Base-by-base conservation (phyloP, 2,888 invertebrate genomes). In the Thalpophila matura region DNA sequence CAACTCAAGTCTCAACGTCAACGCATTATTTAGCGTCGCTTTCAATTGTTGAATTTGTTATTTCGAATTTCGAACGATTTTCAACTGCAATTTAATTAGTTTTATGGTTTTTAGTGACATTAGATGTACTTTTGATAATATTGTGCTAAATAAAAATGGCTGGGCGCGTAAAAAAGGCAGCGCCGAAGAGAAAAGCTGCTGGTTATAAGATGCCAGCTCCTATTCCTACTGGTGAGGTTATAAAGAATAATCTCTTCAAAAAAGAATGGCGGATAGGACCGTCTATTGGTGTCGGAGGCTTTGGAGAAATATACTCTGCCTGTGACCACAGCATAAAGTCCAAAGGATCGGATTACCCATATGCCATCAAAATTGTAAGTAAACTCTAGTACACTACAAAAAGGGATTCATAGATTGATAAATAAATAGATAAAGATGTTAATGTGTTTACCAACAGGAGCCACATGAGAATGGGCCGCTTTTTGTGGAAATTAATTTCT, bases 401-500 rank as follows among this genome's bases (percentile, higher is more conserved):
- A 4, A 16, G 7, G 7, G 26, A 10, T 26, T 9, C 3, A 9
- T 5, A 9, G 10, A 9, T 3, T 33, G 14, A 4, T 18, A 16
- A 29, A 18, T 6, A 20, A 16, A 4, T 3, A 29, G 16, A 31
- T 14, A 38, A 14, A 27, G 4, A 18, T 38, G n/a, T n/a, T 6
- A 14, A 38, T 22, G 0, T 35, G 3, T 51, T 60, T 50, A 47
- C 40, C 54, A 58, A 22, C 81, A 98, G 98, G 99, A 99, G 93
- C 99, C 99, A 9, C 97, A 97, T 88, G 96, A 96, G 64, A 99
- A 99, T 96, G 99, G 99, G 0, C 99, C 99, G 0, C 92, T 99
- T 1, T 99, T 98, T 95, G 98, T 98, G 46, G 99, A 99, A 94
- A 97, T 98, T 94, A 97, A 98, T 92, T 99, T 99, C 89, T 99